Evolutionary conservation across 2,888 invertebrate species (phyloP), one percentile per base, ranked within the genome.

Genomic region (Mimumesa dahlbomi): DNA sequence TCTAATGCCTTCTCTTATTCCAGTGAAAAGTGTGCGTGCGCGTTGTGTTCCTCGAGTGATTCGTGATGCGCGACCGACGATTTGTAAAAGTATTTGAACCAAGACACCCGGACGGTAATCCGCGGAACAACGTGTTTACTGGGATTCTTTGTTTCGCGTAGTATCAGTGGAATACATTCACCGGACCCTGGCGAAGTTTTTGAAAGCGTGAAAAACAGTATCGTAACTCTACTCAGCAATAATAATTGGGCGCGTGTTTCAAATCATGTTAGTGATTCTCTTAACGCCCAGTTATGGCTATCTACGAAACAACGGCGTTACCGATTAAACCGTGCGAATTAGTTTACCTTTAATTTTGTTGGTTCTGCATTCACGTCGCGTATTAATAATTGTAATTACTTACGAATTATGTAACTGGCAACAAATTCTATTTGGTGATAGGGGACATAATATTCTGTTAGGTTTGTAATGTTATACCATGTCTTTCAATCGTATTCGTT

Each of bases 161-260:
- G 22, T 49, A 70, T 52, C 50, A 42, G 13, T 16, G 9, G n/a
- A 40, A 54, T 11, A 40, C 46, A 48, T 52, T 31, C 4, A 2
- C 18, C n/a, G 5, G n/a, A 4, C 0, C 45, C 9, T 11, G 13
- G 11, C 43, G 48, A 18, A 29, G 21, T 19, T 40, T 63, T 76
- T 72, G 18, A 62, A 68, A 69, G 11, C 14, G 53, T 61, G 58
- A 52, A 65, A 70, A 42, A 49, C 29, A 62, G 42, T 48, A 73
- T 69, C 69, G 53, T 70, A 69, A 78, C 70, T 67, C 49, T 50
- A 48, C 48, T 62, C 59, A 31, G 29, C 48, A 43, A 66, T 64
- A 54, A 70, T 57, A 52, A 25, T 75, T 66, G 53, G 79, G 81
- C 81, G 82, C 82, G 82, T 66, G 34, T 75, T 77, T 82, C 70